Conservation (phyloP, 64 coral and sea anemone genomes). For the Acropora yongei region DNA sequence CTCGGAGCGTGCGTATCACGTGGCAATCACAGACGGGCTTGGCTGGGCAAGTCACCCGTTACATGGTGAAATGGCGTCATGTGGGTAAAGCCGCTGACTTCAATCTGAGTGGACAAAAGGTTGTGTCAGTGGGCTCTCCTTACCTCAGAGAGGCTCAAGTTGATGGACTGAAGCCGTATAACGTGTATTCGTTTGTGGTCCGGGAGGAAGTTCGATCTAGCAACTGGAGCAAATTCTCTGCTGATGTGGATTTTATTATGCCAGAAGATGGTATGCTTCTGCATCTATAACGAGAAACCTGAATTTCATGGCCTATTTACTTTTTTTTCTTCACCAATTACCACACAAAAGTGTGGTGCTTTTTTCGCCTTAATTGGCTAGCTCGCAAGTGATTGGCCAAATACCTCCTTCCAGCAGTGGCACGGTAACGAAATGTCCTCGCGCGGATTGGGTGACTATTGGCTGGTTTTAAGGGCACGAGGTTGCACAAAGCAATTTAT, state of each 20-base stretch:
- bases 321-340: no score
- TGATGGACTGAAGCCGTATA: conserved; percentile 71
- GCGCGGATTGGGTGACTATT: no score
- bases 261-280: conserved; percentile 79
- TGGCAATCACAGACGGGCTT: conserved; percentile 47
- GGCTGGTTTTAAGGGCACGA: no score
- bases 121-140: conserved; percentile 42
- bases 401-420: no score
- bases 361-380: no score
- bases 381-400: no score
- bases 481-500: no score
- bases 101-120: conserved; percentile 69
- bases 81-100: conserved; percentile 45
- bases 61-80: conserved; percentile 82
- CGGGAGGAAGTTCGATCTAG: conserved; percentile 60
- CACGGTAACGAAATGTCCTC: no score
- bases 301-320: no score
- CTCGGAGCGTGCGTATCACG: conserved; percentile 70
- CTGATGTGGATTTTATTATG: conserved; percentile 73
- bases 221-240: conserved; percentile 76
- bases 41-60: conserved; percentile 43
- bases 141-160: conserved; percentile 62
- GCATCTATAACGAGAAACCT: background rate
- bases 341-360: no score
- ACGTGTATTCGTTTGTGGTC: conserved; percentile 79